A percentile compares a stretch with the other conserved stretches of the same genome.
Conservation (phyloP, 35 echinoderm and acorn worm genomes). For the Hemicentrotus pulcherrimus region DNA sequence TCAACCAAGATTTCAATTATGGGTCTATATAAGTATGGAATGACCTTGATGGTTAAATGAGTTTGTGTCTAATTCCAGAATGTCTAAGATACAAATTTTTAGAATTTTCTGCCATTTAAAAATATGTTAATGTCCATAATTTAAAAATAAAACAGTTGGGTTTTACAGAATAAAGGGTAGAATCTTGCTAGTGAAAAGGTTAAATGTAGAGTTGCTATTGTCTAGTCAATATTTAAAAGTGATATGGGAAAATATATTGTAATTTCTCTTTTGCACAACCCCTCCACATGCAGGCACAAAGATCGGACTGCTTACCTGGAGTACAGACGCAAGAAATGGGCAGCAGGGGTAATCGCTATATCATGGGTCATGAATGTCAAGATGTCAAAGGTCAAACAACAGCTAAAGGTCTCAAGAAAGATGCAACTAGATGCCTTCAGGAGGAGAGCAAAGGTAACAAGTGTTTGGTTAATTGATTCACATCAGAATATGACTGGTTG, state of each 20-base stretch:
- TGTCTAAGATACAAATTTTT: too few relatives aligned
- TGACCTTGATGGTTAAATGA: too few relatives aligned
- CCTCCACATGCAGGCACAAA: conserved; percentile 58
- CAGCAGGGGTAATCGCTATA: conserved; percentile 94
- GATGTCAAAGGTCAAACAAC: conserved; percentile 85
- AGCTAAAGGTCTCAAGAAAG: conserved; percentile 77
- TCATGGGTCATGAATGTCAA: conserved; percentile 99
- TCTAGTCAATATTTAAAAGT: background rate
- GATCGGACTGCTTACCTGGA: conserved; percentile 83
- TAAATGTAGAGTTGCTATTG: too few relatives aligned
- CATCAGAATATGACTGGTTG: background rate
- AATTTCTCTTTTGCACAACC: background rate
- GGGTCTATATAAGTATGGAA: too few relatives aligned
- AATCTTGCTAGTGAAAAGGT: too few relatives aligned
- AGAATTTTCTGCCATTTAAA: too few relatives aligned
- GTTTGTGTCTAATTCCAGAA: too few relatives aligned
- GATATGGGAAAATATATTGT: too few relatives aligned
- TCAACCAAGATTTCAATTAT: too few relatives aligned
- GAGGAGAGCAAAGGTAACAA: conserved; percentile 65
- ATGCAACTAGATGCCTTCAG: conserved; percentile 70
- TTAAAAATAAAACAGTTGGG: too few relatives aligned
- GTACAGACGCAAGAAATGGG: conserved; percentile 93
- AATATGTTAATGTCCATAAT: too few relatives aligned
- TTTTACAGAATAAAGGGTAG: too few relatives aligned
- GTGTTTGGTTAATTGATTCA: background rate